phyloP scores from a whole-genome alignment of 2,888 invertebrate genomes.

The Parthenolecanium corni region DNA sequence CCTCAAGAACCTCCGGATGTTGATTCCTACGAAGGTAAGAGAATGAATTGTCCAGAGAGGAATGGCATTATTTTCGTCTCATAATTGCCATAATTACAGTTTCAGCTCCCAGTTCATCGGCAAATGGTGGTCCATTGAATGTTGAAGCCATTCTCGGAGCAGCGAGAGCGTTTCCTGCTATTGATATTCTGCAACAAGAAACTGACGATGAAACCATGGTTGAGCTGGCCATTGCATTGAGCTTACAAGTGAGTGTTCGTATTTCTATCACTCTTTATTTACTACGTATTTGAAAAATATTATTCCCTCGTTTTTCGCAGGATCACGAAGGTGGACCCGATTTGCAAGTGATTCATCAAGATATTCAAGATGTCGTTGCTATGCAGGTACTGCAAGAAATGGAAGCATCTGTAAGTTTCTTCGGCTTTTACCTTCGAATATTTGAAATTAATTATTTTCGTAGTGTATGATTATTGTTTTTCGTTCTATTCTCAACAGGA shows the following conservation, averaged over 20 bases:
- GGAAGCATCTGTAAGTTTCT: constrained; percentile 1
- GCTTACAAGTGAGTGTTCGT: constrained; percentile 56
- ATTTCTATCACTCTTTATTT: background rate
- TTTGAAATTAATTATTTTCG: too few species aligned
- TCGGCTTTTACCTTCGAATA: too few species aligned
- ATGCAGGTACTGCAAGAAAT: constrained; percentile 16
- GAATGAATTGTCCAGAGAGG: too few species aligned
- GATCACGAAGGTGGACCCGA: constrained; percentile 49
- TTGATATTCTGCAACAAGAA: constrained; percentile 83
- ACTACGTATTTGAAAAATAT: background rate
- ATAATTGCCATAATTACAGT: background rate
- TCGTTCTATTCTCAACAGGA: background rate
- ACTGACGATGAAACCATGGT: constrained; percentile 96
- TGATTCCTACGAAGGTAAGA: constrained; percentile 43
- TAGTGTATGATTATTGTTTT: too few species aligned
- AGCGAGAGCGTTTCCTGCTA: constrained; percentile 56
- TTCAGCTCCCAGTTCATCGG: background rate
- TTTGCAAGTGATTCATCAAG: constrained; percentile 44
- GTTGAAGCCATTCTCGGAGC: constrained; percentile 40
- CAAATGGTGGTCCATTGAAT: constrained; percentile 32
- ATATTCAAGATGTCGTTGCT: constrained; percentile 37
- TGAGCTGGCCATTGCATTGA: constrained; percentile 87
- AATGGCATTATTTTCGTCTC: too few species aligned
- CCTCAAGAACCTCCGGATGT: constrained; percentile 41
- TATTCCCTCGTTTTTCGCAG: background rate